Evolutionary conservation across 2,113 vertebrate genomes (phyloP).

Genomic region (Copsychus sechellarum): DNA sequence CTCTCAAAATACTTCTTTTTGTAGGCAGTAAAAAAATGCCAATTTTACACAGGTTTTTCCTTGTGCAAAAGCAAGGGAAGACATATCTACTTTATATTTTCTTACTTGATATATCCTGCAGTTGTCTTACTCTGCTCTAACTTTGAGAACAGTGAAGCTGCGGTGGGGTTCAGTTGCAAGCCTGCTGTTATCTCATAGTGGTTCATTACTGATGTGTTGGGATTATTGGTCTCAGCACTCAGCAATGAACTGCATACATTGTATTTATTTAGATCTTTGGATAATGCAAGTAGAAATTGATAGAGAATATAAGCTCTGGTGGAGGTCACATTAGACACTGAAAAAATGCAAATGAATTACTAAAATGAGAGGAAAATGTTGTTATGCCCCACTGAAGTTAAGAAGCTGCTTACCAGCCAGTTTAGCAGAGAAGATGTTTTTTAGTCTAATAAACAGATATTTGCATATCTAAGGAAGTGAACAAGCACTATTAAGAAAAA

Average conservation of each 20-base stretch:
- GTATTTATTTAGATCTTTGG: background rate
- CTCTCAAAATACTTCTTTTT: background rate
- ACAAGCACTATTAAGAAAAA: background rate
- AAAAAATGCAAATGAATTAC: constrained; percentile 28
- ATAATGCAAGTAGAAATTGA: background rate
- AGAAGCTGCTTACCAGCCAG: background rate
- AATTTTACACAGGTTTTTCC: background rate
- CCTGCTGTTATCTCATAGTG: background rate
- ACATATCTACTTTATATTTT: fast-evolving
- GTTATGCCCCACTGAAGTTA: constrained; percentile 6
- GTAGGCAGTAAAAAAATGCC: background rate
- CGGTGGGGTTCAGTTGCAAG: background rate
- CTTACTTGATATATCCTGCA: background rate
- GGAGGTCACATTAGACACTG: background rate
- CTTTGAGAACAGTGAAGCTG: background rate
- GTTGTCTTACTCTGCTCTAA: background rate
- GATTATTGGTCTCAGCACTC: background rate
- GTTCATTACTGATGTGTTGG: background rate
- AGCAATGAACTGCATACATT: background rate
- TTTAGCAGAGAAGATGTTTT: background rate
- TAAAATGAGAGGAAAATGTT: background rate
- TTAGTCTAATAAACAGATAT: constrained; percentile 1
- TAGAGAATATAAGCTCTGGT: background rate
- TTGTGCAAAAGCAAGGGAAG: background rate
- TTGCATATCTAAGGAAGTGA: constrained; percentile 32